A percentile compares a stretch with the other conserved stretches of the same genome.
These are phyloP conservation scores for Tryphoninae sp. DNA, from an alignment of 2,888 invertebrate species.

Conservation along the genomic window DNA sequence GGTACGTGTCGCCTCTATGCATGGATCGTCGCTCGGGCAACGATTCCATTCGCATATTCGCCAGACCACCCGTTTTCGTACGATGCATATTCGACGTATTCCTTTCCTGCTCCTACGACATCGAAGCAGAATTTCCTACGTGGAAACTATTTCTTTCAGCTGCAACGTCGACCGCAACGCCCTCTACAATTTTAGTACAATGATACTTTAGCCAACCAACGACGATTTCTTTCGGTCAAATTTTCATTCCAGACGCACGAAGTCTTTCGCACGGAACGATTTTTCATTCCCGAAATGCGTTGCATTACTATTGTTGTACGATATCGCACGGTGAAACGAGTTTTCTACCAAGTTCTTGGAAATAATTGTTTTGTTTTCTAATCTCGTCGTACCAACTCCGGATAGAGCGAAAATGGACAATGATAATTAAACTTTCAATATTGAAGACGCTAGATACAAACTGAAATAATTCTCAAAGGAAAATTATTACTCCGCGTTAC, in stretches of 20 bases:
- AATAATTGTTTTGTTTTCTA: not conserved
- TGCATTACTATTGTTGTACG: not conserved
- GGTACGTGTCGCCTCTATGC: not conserved
- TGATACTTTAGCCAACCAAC: not conserved
- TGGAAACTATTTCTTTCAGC: not conserved
- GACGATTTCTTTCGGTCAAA: not conserved
- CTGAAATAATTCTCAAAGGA: not conserved
- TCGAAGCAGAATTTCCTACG: not conserved
- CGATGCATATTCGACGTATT: not conserved
- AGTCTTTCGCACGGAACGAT: not conserved
- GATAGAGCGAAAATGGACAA: too few relatives aligned
- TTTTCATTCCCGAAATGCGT: not conserved
- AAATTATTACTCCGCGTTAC: too few relatives aligned
- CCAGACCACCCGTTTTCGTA: not conserved
- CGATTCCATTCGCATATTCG: conserved; percentile 14
- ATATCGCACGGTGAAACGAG: not conserved
- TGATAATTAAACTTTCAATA: too few relatives aligned
- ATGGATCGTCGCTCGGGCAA: conserved; percentile 2
- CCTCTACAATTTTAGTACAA: not conserved
- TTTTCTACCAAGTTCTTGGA: not conserved
- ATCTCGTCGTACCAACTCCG: not conserved
- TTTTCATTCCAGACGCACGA: not conserved
- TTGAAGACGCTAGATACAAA: not conserved
- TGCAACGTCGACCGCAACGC: not conserved
- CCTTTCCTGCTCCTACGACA: not conserved